Evolutionary conservation across 2,113 vertebrate genomes (phyloP).

Genomic region (Numenius arquata): DNA sequence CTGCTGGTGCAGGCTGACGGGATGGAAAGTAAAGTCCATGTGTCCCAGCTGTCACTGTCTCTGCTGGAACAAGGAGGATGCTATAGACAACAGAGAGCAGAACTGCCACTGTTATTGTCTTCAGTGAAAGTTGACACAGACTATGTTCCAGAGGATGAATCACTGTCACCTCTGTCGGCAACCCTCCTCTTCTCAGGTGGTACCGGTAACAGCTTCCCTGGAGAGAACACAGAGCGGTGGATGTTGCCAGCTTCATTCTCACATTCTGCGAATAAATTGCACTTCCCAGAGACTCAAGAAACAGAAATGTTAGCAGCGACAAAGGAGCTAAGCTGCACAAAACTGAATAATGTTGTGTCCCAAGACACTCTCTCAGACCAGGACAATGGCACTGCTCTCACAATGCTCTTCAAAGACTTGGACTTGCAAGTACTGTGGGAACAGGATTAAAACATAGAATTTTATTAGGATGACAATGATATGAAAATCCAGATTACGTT

Average conservation of each 20-base stretch:
- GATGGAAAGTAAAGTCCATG: rapidly evolving
- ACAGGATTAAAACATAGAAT: neutral
- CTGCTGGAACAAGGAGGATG: neutral
- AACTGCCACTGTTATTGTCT: neutral
- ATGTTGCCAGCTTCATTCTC: neutral
- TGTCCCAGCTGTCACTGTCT: neutral
- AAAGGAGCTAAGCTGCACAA: neutral
- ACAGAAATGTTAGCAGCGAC: neutral
- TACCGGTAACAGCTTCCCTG: neutral
- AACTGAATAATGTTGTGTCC: neutral
- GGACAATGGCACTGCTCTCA: neutral
- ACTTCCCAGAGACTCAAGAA: neutral
- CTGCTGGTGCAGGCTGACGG: neutral
- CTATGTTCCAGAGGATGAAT: rapidly evolving
- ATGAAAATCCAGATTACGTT: neutral
- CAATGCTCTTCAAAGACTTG: constrained; percentile 65
- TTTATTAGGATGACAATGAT: neutral
- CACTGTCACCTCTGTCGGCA: neutral
- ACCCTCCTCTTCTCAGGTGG: neutral
- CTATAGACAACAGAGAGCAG: constrained; percentile 9
- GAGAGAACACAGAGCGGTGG: neutral
- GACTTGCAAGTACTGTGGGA: constrained; percentile 73
- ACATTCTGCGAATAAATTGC: neutral
- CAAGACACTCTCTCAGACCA: rapidly evolving
- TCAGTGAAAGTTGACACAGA: neutral